These are phyloP conservation scores for Anastatus disparis DNA, from an alignment of 1,140 invertebrate species.

Conservation along the genomic window DNA sequence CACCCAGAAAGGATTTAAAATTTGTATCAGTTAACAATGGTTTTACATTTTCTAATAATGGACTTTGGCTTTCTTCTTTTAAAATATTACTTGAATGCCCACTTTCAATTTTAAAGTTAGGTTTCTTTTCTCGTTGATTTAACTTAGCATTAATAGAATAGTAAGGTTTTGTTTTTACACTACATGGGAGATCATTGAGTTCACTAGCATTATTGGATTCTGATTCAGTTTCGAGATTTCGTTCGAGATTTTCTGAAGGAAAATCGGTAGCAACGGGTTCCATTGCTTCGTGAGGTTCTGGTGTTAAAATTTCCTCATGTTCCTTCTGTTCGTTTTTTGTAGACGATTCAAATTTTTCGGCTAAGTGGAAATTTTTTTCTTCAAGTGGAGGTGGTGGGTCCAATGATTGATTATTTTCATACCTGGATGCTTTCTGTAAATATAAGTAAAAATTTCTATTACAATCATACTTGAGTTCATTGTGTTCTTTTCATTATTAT, in stretches of 20 bases:
- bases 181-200: conserved; percentile 58
- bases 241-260: conserved; percentile 52
- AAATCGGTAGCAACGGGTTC: conserved; percentile 34
- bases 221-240: conserved; percentile 55
- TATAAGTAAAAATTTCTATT: too few species aligned
- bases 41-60: conserved; percentile 52
- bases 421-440: conserved; percentile 59
- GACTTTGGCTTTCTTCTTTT: conserved; percentile 48
- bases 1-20: conserved; percentile 55
- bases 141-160: conserved; percentile 65
- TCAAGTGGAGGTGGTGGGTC: conserved; percentile 48
- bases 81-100: conserved; percentile 20
- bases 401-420: conserved; percentile 56
- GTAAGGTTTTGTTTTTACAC: conserved; percentile 64
- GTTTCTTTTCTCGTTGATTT: conserved; percentile 58
- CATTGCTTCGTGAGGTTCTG: conserved; percentile 37
- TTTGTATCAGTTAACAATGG: conserved; percentile 55
- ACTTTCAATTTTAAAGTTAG: conserved; percentile 41
- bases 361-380: conserved; percentile 50
- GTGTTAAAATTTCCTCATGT: conserved; percentile 37
- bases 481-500: too few species aligned
- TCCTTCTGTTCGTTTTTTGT: conserved; percentile 25
- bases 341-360: conserved; percentile 31
- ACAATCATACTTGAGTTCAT: too few species aligned
- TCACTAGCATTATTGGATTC: conserved; percentile 51